These are phyloP conservation scores for Porphyrio hochstetteri DNA, from an alignment of 2,113 vertebrate species.

Conservation along the genomic window DNA sequence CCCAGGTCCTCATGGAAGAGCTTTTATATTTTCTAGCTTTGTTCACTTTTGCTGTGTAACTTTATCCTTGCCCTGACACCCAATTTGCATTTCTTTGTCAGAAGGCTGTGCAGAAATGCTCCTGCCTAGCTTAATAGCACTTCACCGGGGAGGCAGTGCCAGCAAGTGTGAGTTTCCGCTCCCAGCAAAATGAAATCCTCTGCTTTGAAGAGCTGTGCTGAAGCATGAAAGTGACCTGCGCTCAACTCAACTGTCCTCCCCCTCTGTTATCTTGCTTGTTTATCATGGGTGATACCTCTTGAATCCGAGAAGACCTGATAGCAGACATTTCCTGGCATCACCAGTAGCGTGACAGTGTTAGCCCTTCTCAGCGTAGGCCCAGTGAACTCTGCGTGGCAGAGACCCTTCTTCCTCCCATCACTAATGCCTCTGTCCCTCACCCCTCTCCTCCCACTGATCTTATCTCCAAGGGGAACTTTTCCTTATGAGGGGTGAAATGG, in stretches of 20 bases:
- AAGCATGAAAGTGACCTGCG: neutral
- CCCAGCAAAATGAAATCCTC: neutral
- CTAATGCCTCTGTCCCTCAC: neutral
- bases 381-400: neutral
- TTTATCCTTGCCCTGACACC: neutral
- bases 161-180: neutral
- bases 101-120: neutral
- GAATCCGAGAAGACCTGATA: neutral
- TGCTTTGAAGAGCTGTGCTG: conserved; percentile 41
- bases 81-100: neutral
- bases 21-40: neutral
- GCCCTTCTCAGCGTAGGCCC: neutral
- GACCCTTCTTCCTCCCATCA: neutral
- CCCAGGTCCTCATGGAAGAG: neutral
- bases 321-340: neutral
- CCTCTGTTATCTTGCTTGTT: neutral
- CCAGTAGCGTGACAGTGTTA: neutral
- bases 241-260: neutral
- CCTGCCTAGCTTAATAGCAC: neutral
- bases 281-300: neutral
- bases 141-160: neutral
- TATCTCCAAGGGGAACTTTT: neutral
- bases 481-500: neutral
- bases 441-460: neutral
- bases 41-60: rapidly evolving